Percentiles rank a stretch among this genome's conserved stretches.
Conservation (phyloP, 2,888 invertebrate genomes). For the Archips xylosteana region DNA sequence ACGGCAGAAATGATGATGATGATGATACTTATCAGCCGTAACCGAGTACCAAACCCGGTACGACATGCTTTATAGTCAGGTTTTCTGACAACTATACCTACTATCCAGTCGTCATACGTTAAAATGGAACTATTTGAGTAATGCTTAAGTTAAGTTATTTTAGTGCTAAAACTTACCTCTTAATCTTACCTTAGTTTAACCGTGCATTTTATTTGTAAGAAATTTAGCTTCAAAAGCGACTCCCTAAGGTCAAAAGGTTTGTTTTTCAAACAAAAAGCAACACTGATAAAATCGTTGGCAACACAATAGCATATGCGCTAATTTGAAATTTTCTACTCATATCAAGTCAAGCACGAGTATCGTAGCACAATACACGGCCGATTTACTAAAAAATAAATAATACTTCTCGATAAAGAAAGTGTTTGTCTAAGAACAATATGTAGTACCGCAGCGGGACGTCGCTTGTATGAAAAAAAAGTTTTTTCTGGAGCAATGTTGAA, state of each 20-base stretch:
- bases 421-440: constrained; percentile 84
- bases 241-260: constrained; percentile 46
- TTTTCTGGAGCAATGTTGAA: constrained; percentile 77
- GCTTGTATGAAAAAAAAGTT: constrained; percentile 66
- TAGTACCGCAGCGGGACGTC: constrained; percentile 82
- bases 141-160: neutral
- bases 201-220: neutral
- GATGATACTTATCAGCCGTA: no score
- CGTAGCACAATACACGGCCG: constrained; percentile 65
- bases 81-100: no score
- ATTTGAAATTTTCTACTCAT: constrained; percentile 63
- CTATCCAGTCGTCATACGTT: no score
- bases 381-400: constrained; percentile 77
- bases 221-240: constrained; percentile 19
- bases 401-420: constrained; percentile 77
- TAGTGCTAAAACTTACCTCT: neutral
- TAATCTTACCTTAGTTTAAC: neutral
- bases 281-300: constrained; percentile 51
- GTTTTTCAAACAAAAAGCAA: constrained; percentile 43
- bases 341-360: constrained; percentile 78
- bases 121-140: no score
- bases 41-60: no score
- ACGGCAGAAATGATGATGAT: no score
- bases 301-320: constrained; percentile 55
- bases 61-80: no score